These are phyloP conservation scores for Philopotamus ludificatus DNA, from an alignment of 1,140 invertebrate species.

Conservation along the genomic window DNA sequence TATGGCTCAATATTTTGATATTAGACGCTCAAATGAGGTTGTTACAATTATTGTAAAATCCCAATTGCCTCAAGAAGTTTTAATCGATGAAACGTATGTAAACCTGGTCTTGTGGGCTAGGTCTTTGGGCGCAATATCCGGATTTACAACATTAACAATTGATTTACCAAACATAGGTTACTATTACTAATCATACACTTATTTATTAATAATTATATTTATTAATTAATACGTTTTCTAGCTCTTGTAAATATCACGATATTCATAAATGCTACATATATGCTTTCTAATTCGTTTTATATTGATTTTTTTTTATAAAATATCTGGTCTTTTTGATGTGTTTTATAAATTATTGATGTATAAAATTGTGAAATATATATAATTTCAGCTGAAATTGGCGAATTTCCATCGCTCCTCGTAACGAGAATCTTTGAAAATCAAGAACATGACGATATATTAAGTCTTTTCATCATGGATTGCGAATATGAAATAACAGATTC, in stretches of 20 bases:
- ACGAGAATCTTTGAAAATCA: not conserved
- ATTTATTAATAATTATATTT: too few species aligned
- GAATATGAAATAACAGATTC: slow-evolving; percentile 44
- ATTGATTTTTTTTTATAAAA: too few species aligned
- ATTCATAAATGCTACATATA: too few species aligned
- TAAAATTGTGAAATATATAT: too few species aligned
- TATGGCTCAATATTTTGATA: not conserved
- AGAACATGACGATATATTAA: not conserved
- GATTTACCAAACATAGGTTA: too few species aligned
- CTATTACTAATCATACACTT: too few species aligned
- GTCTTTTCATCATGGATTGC: not conserved
- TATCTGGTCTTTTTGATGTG: not conserved
- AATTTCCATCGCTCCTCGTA: not conserved
- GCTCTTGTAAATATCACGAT: too few species aligned
- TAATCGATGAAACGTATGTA: not conserved
- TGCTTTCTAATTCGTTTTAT: too few species aligned
- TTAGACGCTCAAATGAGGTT: not conserved
- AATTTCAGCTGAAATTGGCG: slow-evolving; percentile 3
- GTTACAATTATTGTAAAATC: not conserved
- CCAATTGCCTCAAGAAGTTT: not conserved
- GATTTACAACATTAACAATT: not conserved
- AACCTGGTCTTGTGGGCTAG: not conserved
- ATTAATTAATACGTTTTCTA: too few species aligned
- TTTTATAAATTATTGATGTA: not conserved
- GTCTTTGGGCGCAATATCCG: not conserved